These are phyloP conservation scores for Kryptolebias marmoratus DNA, from an alignment of 2,113 vertebrate genomes.

Conservation along the genomic window DNA sequence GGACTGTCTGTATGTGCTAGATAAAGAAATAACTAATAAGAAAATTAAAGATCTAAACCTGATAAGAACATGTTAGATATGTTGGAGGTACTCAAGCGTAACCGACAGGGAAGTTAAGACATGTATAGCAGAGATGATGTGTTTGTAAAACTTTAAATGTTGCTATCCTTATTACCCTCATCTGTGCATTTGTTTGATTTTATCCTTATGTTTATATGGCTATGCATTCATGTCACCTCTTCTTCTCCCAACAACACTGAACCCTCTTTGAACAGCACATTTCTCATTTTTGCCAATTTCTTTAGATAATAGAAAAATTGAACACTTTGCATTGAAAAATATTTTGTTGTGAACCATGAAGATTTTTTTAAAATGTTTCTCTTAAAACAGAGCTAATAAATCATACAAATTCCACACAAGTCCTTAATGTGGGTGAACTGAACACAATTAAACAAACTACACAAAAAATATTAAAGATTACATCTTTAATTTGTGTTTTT, in stretches of 20 bases:
- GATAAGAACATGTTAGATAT: background rate
- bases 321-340: too few relatives aligned
- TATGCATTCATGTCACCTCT: background rate
- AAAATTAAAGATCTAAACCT: background rate
- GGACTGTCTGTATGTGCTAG: too few relatives aligned
- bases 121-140: background rate
- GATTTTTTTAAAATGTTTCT: background rate
- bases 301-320: background rate
- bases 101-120: background rate
- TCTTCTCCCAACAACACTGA: conserved; percentile 7
- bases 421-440: too few relatives aligned
- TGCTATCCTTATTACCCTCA: background rate
- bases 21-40: background rate
- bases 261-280: background rate
- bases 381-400: background rate
- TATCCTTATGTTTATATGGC: background rate
- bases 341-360: background rate
- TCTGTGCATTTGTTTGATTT: background rate
- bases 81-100: background rate
- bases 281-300: background rate
- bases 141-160: background rate
- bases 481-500: background rate
- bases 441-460: background rate
- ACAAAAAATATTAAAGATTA: background rate
- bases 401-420: background rate